Evolutionary conservation across 2,888 invertebrate genomes (phyloP), one percentile per base, ranked within the genome.

Genomic region (Ctena decussata): DNA sequence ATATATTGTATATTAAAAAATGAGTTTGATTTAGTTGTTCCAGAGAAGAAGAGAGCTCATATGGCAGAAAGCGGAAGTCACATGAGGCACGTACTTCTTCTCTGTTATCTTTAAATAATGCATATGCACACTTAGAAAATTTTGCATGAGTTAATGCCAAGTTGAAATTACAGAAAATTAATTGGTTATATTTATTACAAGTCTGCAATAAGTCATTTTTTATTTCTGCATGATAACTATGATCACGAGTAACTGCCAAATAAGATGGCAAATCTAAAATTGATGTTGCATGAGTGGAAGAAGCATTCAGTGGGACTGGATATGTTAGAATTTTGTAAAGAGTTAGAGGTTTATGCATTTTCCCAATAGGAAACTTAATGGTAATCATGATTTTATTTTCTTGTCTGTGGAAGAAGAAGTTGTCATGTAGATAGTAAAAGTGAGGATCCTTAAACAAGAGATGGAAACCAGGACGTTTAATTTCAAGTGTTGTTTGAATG

Each of bases 1-100:
- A 53, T n/a, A 70, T 80, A 35, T 80, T 80, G n/a, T 30, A 80
- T 27, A 80, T 35, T 8, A 80, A 18, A 18, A 80, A 80, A 21
- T 73, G 72, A 0, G 79, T 73, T 21, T 72, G 24, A 27, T 72
- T 73, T 15, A 80, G 32, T 39, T 49, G 71, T 65, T 12, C 35
- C 11, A 76, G 2, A 8, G 49, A 24, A 1, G 78, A 53, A 8
- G 0, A 5, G 6, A 78, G 37, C 6, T 11, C 46, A 49, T 78
- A 32, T 32, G 70, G 70, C 11, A 78, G 21, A 71, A 80, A 71
- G 12, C 65, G 35, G 35, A 79, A 80, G 41, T 80, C 32, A 32
- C 79, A 80, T 24, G 70, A 35, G 3, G 32, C 21, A 5, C 35
- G 15, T 11, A 70, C 21, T 41, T 41, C 41, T n/a, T 6, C 1